A percentile compares a stretch with the other conserved stretches of the same genome.
phyloP scores from a whole-genome alignment of 2,113 vertebrate species.

The Prinia subflava region DNA sequence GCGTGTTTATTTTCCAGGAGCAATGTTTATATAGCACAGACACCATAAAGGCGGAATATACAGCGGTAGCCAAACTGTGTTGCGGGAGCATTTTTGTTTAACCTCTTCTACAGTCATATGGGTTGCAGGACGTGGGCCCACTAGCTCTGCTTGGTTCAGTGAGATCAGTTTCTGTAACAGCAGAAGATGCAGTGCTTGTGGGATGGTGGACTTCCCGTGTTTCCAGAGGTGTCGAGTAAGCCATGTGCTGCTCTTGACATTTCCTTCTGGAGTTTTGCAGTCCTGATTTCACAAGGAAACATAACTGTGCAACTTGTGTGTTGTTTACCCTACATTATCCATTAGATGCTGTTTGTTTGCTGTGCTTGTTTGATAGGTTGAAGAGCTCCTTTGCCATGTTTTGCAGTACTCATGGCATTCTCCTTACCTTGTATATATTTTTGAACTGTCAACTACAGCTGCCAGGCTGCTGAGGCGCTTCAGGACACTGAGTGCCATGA shows the following conservation, averaged over 20 bases:
- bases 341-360: conserved; percentile 24
- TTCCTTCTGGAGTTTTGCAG: background rate
- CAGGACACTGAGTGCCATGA: conserved; percentile 15
- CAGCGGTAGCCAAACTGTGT: conserved; percentile 3
- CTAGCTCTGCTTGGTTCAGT: background rate
- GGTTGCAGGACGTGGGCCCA: background rate
- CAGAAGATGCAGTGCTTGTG: background rate
- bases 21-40: background rate
- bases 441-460: conserved; percentile 8
- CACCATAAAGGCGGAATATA: conserved; percentile 8
- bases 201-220: background rate
- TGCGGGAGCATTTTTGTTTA: conserved; percentile 9
- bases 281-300: background rate
- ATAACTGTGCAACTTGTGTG: conserved; percentile 8
- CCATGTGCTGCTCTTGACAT: conserved; percentile 44
- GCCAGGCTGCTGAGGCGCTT: conserved; percentile 12
- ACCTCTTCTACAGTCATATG: conserved; percentile 26
- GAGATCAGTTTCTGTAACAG: background rate
- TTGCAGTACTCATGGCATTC: background rate
- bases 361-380: conserved; percentile 22
- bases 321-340: background rate
- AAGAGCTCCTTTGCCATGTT: conserved; percentile 28
- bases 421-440: conserved; percentile 22
- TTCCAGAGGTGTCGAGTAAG: background rate
- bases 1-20: conserved; percentile 54